Conservation (phyloP, 2,888 invertebrate species). For the Ischnura elegans region DNA sequence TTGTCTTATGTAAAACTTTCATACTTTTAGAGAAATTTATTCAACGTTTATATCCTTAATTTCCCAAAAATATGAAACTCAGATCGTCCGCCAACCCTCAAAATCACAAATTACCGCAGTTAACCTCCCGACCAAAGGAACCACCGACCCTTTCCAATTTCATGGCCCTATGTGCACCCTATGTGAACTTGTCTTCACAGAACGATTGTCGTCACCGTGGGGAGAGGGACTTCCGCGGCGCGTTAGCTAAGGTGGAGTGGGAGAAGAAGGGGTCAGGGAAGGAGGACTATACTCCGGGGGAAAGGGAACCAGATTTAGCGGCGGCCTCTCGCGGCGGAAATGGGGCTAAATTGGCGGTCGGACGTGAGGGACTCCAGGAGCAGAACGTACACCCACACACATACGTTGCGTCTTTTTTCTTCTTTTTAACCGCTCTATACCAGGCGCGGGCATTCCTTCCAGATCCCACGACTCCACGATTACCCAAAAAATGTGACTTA, state of each 20-base stretch:
- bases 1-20: too few species aligned
- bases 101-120: too few species aligned
- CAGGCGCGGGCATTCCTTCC: neutral
- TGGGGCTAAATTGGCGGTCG: constrained; percentile 32
- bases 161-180: neutral
- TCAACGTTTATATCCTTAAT: too few species aligned
- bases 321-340: neutral
- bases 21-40: too few species aligned
- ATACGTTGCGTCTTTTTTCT: neutral
- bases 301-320: neutral
- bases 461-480: neutral
- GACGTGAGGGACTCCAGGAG: neutral
- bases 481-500: neutral
- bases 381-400: neutral
- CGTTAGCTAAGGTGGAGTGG: neutral
- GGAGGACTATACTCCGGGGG: neutral
- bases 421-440: neutral
- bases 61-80: too few species aligned
- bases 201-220: neutral
- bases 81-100: too few species aligned
- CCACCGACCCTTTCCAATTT: neutral
- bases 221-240: neutral
- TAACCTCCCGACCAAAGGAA: too few species aligned
- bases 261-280: neutral
- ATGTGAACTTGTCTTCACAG: neutral